Base-by-base conservation (phyloP, 1,140 invertebrate species). In the Coenobita brevimanus region DNA sequence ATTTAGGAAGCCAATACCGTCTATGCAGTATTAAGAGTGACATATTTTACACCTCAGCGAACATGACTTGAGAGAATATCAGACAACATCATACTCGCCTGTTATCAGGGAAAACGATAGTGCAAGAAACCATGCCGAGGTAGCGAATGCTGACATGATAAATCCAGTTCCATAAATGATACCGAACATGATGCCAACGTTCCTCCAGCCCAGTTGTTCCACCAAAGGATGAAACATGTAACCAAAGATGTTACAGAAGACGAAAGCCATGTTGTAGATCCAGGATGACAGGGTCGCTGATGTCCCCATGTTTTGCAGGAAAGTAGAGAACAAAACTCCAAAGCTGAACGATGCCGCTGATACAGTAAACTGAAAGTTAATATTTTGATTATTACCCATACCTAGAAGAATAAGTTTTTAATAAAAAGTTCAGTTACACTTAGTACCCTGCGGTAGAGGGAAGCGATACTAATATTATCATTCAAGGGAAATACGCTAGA, bases 251-350 rank as follows among this genome's bases (percentile, higher is more conserved):
- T 64, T 81, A 33, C 15, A 21, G 33, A 62, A 27, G 15, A 81
- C 33, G 24, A 64, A 81, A 8, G 30, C 60, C 10, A 81, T 27
- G 79, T 64, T 81, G 30, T 38, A 62, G 57, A 81, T 81, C 79
- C 79, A 81, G 21, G 79, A 46, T 13, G 38, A n/a, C 30, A 33
- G 60, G 54, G 79, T 62, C 15, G 79, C 38, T 17, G 79, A 81
- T 30, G 54, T 62, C 24, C 79, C 79, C 30, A 38, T 50, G 1
- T 64, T 54, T 15, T 17, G 30, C 30, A 81, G 57, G 79, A 81
- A 81, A 17, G 33, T 57, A 1, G 79, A 81, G 57, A 81, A 81
- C 27, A 81, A 57, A 15, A 81, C 41, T 8, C 79, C 79, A 33
- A 62, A 81, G 24, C 62, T 33, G n/a, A 8, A 17, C 46, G 17